Evolutionary conservation across 2,888 invertebrate species (phyloP).

Genomic region (Leptogaster cylindrica): DNA sequence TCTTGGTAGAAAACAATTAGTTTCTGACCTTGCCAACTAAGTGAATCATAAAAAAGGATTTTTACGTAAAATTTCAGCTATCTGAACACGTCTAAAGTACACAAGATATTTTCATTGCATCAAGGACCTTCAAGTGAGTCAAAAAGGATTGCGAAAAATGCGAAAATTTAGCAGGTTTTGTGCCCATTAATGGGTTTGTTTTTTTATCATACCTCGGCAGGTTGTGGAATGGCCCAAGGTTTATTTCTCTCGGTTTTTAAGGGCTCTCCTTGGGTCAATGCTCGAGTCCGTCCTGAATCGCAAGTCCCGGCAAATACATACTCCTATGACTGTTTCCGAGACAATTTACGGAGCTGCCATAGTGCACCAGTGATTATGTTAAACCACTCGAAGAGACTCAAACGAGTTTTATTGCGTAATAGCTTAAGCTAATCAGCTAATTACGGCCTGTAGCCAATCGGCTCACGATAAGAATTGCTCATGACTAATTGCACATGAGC

Average conservation of each 20-base stretch:
- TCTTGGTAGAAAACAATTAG: slow-evolving; percentile 42
- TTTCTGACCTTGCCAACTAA: slow-evolving; percentile 45
- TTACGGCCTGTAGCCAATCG: background rate
- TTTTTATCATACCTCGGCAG: too few relatives aligned
- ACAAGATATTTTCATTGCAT: slow-evolving; percentile 28
- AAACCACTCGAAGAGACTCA: too few relatives aligned
- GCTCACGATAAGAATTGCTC: slow-evolving; percentile 27
- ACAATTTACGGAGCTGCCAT: too few relatives aligned
- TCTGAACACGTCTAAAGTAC: slow-evolving; percentile 6
- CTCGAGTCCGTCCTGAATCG: too few relatives aligned
- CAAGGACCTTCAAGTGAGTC: slow-evolving; percentile 11
- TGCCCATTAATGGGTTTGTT: slow-evolving; percentile 6
- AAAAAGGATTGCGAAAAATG: slow-evolving; percentile 11
- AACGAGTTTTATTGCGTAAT: slow-evolving; percentile 12
- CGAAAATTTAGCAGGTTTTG: slow-evolving; percentile 11
- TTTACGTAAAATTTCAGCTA: slow-evolving; percentile 14
- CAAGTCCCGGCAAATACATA: too few relatives aligned
- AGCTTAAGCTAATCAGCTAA: slow-evolving; percentile 24
- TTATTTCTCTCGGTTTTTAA: too few relatives aligned
- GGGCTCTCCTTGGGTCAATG: too few relatives aligned
- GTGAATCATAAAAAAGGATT: slow-evolving; percentile 43
- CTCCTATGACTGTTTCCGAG: too few relatives aligned
- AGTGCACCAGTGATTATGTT: too few relatives aligned
- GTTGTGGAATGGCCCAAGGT: too few relatives aligned
- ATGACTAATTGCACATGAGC: slow-evolving; percentile 42